Percentiles rank a stretch among this genome's conserved stretches.
Evolutionary conservation across 2,113 vertebrate species (phyloP).

Genomic region (Lophotis ruficrista): DNA sequence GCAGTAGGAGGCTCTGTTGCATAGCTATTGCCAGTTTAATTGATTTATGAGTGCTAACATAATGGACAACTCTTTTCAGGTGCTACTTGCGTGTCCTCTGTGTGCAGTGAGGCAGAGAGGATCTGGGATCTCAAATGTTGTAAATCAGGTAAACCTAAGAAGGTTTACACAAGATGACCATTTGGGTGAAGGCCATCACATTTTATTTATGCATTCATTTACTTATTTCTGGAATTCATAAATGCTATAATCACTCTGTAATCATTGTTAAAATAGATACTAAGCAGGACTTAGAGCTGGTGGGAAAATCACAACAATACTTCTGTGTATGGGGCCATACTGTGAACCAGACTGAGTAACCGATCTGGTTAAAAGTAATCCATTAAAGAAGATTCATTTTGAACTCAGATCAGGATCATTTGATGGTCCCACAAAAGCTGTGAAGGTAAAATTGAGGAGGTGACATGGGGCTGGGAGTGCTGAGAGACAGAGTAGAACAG

Average conservation of each 20-base stretch:
- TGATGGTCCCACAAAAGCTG: neutral
- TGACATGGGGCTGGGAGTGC: rapidly evolving
- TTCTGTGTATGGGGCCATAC: neutral
- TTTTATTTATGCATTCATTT: neutral
- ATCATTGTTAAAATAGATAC: neutral
- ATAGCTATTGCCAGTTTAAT: neutral
- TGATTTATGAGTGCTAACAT: neutral
- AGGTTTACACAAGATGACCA: neutral
- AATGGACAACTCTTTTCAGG: neutral
- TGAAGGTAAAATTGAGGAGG: neutral
- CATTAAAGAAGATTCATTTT: neutral
- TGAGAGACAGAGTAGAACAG: neutral
- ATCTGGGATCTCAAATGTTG: neutral
- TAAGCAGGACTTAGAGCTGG: neutral
- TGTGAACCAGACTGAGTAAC: neutral
- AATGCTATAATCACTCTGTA: neutral
- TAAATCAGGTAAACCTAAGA: neutral
- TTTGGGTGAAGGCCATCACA: neutral
- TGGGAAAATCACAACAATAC: neutral
- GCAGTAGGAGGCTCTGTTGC: neutral
- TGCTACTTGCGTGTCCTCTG: neutral
- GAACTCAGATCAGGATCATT: neutral
- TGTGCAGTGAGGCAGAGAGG: neutral
- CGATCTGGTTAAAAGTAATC: neutral
- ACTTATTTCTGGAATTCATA: neutral